Percentiles rank a stretch among this genome's conserved stretches.
Evolutionary conservation across 2,888 invertebrate genomes (phyloP).

Genomic region (Tribolium freemani): DNA sequence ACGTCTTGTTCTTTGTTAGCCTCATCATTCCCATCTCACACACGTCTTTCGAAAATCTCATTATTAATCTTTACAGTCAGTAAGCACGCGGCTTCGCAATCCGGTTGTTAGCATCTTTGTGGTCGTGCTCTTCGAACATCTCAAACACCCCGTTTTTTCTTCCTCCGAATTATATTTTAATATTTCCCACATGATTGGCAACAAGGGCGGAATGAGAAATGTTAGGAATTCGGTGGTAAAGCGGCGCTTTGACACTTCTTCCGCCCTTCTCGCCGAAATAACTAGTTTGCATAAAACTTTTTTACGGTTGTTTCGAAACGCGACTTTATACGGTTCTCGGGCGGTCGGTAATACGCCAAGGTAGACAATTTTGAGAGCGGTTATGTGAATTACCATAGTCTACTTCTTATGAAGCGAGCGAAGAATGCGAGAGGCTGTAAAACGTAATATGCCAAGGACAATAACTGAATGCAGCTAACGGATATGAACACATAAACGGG

Average conservation of each 20-base stretch:
- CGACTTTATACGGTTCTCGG: conserved; percentile 41
- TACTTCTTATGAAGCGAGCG: conserved; percentile 54
- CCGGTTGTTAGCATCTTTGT: conserved; percentile 60
- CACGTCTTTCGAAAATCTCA: conserved; percentile 65
- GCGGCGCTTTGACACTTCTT: conserved; percentile 12
- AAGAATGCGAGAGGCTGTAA: conserved; percentile 59
- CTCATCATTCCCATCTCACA: conserved; percentile 65
- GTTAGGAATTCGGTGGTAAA: conserved; percentile 13
- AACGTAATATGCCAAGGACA: conserved; percentile 65
- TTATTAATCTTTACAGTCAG: conserved; percentile 67
- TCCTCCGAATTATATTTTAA: conserved; percentile 50
- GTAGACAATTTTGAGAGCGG: conserved; percentile 57
- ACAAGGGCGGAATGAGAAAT: conserved; percentile 40
- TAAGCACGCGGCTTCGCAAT: conserved; percentile 62
- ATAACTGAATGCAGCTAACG: conserved; percentile 65
- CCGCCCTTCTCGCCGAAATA: conserved; percentile 5
- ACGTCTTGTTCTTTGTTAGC: conserved; percentile 57
- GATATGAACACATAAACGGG: conserved; percentile 67
- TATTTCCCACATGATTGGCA: conserved; percentile 54
- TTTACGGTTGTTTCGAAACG: conserved; percentile 43
- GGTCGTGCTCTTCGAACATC: conserved; percentile 51
- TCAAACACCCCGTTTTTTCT: conserved; percentile 36
- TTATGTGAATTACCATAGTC: conserved; percentile 60
- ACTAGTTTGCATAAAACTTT: conserved; percentile 42
- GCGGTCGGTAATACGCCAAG: conserved; percentile 48